Evolutionary conservation across 35 echinoderm and acorn worm species (phyloP), one percentile per base, ranked within the genome.

Genomic region (Anneissia japonica): DNA sequence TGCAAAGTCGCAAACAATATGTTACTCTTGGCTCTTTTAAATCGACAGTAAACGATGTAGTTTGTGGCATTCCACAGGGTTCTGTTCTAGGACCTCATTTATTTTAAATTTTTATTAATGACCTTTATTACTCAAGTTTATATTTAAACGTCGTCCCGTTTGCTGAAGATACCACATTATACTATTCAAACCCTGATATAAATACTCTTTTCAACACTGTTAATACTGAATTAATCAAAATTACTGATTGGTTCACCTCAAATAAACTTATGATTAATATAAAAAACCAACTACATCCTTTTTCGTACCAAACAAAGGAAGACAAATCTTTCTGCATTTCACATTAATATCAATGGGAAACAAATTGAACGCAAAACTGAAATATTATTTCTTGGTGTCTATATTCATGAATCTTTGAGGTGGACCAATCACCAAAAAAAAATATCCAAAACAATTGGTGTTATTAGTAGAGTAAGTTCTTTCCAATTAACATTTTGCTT

Each of bases 111-210:
- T 75, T 9, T 33, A 26, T 75, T 75, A 33, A 75, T 75, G 73
- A 75, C 23, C 9, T 75, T 7, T 28, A 4, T 23, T 9, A 26
- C 4, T 4, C 23, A 4, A 30, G 26, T 75, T 4, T 9, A 4
- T 7, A 4, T 23, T 26, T 75, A 5, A 4, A 75, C 23, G 26
- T 75, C 73, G 26, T 28, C 26, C 23, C 32, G 4, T 75, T 75
- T 26, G 73, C 73, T 75, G 73, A 75, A 9, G 73, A 75, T 75
- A 75, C 73, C 26, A 75, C 26, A 28, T 75, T 75, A 75, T 75
- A 7, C 26, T 30, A 75, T 30, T 75, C 32, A 4, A 4, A 28
- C 26, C 26, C 26, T 30, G 26, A 28, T 9, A 5, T 30, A 26
- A 4, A 75, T 75, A 75, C 73, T 75, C 9, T 30, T 7, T 33